Base-by-base conservation (phyloP, 2,888 invertebrate genomes). In the Drosophila birchii region DNA sequence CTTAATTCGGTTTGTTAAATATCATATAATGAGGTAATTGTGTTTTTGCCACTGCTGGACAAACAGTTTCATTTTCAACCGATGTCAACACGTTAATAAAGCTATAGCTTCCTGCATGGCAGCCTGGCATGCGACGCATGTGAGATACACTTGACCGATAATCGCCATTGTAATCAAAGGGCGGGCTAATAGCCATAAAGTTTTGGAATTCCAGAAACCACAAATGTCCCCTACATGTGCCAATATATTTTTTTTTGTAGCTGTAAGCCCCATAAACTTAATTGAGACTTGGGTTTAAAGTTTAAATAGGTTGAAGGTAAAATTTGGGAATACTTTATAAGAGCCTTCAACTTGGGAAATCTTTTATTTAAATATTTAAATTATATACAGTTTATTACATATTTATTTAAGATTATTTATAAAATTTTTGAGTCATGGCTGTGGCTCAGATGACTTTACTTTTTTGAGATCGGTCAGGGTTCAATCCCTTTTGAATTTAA, bases 41-140 rank as follows among this genome's bases (percentile, higher is more conserved):
- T 51, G 20, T 43, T 64, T 64, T 51, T 44, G 49, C 43, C 43
- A 32, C 64, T 29, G 69, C 56, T 68, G 55, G 43, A 20, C 68
- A 68, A 57, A 66, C 26, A 64, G 29, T 32, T 51, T 43, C 57
- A 16, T 59, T 61, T 29, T 36, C 63, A 62, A 51, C 43, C 36
- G 26, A 64, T 44, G 71, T 70, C 59, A 70, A 59, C 54, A 70
- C 70, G 36, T 51, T 36, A 20, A 51, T 51, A 51, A 51, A 51
- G 34, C 51, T 51, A 51, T 51, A 51, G 51, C 51, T 66, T 51
- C 49, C 39, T 61, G 61, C 38, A 49, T 34, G 32, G 32, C 60
- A 47, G 49, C 20, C 23, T 16, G 54, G 45, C 45, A 56, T 36
- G 56, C 70, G 67, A 12, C 47, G 45, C 38, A 41, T 47, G 32